Base-by-base conservation (phyloP, 2,888 invertebrate genomes). In the Busseola fusca region DNA sequence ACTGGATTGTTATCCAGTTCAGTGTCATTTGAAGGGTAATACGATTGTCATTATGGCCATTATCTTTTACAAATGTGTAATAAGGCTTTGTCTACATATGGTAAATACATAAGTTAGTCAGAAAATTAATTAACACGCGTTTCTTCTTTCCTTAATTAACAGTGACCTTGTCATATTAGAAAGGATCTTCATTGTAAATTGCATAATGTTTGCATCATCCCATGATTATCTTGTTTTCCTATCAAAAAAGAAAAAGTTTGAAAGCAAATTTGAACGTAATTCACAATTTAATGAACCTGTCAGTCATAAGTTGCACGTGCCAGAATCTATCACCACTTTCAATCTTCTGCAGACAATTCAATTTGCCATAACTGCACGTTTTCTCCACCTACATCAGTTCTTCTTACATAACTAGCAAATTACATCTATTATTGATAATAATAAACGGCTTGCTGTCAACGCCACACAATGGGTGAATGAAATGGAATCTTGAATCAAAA, bases 401-500 rank as follows among this genome's bases (percentile, higher is more conserved):
- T 70, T 72, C 64, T 84, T 84, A 83, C 78, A 65, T 78, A 83
- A 87, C 72, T 52, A 56, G 56, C 72, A 79, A 86, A 80, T 80
- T 72, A 83, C 72, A 76, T 72, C 64, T 67, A 78, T 81, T 69
- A 76, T 52, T 76, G 58, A 76, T 81, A 85, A 83, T 81, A 85
- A 83, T 80, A 75, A 86, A 74, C 69, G 64, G 72, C 72, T 76
- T 64, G 65, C 37, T 73, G 69, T 86, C 86, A 86, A 82, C 74
- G 78, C 82, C 81, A 84, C 82, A 87, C 83, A 84, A 85, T 83
- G 80, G 77, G 72, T 74, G 78, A 87, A 85, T 82, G 78, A 80
- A 87, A 83, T 86, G 66, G 63, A 84, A 48, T 83, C 80, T 83
- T 78, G 74, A 89, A 89, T 87, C 84, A 87, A 88, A 90, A 89